Conservation (phyloP, 1,140 invertebrate genomes). For the Elysia chlorotica region DNA sequence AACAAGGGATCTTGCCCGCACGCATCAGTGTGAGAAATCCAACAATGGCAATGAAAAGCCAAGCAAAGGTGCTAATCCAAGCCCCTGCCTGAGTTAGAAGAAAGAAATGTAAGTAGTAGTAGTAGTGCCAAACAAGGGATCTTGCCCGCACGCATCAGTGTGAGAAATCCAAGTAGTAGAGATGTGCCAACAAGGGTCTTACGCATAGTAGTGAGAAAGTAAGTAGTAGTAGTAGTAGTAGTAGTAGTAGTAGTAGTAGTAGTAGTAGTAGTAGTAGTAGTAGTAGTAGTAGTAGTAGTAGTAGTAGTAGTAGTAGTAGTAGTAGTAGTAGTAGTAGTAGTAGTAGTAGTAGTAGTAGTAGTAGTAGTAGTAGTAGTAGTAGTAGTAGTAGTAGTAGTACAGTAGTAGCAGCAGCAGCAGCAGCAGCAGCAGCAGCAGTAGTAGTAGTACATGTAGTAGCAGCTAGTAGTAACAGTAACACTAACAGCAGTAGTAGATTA, state of each 20-base stretch:
- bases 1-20: neutral
- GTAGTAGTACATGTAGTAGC: neutral
- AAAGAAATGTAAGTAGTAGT: too few species aligned
- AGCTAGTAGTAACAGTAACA: neutral
- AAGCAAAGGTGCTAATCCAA: neutral
- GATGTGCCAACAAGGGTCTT: too few species aligned
- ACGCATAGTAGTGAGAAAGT: neutral
- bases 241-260: constrained; percentile 2
- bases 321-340: constrained; percentile 3
- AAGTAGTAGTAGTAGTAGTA: neutral
- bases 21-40: neutral
- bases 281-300: constrained; percentile 9
- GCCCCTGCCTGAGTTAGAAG: neutral
- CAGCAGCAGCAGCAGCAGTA: neutral
- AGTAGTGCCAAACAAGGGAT: neutral
- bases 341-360: constrained; percentile 3
- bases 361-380: neutral
- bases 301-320: constrained; percentile 1
- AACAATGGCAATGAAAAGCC: neutral
- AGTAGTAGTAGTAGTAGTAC: neutral
- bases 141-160: neutral
- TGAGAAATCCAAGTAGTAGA: neutral
- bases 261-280: constrained; percentile 3
- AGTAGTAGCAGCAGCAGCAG: neutral
- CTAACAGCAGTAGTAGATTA: neutral